Conservation (phyloP, 2,888 invertebrate species). For the Drosophila pegasa region DNA sequence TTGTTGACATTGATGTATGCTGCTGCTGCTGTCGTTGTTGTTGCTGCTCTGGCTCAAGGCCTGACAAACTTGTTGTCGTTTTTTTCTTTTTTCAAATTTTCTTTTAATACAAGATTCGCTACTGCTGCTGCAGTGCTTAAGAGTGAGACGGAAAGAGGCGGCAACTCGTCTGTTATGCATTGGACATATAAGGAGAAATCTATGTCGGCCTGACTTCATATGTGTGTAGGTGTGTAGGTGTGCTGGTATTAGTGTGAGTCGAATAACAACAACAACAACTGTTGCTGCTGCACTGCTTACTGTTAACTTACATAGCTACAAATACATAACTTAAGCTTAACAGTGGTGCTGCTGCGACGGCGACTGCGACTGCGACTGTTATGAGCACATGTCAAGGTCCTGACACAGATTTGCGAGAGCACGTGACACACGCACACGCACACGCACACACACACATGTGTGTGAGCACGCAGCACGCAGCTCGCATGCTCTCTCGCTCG, state of each 20-base stretch:
- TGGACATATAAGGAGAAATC: conserved; percentile 41
- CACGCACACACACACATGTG: neutral
- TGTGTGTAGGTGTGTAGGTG: conserved; percentile 1
- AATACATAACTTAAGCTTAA: conserved; percentile 58
- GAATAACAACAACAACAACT: conserved; percentile 65
- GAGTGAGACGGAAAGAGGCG: conserved; percentile 30
- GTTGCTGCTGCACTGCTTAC: conserved; percentile 39
- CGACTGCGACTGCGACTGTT: conserved; percentile 25
- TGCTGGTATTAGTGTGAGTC: conserved; percentile 21
- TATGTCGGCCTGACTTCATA: neutral
- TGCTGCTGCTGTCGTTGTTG: conserved; percentile 26
- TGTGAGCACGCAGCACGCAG: conserved; percentile 3
- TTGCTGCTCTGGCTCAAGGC: conserved; percentile 27
- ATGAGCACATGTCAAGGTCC: conserved; percentile 66
- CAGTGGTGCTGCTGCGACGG: conserved; percentile 20
- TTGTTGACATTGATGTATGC: conserved; percentile 21
- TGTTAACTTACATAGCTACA: conserved; percentile 37
- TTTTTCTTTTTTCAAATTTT: conserved; percentile 21
- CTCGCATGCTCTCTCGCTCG: conserved; percentile 1
- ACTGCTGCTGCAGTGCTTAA: conserved; percentile 28
- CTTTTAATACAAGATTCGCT: conserved; percentile 17
- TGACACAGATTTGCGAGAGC: conserved; percentile 60
- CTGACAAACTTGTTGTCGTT: conserved; percentile 7
- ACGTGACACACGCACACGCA: conserved; percentile 7
- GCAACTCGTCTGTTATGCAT: conserved; percentile 63